Conservation (phyloP, 2,888 invertebrate species). For the Crocallis elinguaria region DNA sequence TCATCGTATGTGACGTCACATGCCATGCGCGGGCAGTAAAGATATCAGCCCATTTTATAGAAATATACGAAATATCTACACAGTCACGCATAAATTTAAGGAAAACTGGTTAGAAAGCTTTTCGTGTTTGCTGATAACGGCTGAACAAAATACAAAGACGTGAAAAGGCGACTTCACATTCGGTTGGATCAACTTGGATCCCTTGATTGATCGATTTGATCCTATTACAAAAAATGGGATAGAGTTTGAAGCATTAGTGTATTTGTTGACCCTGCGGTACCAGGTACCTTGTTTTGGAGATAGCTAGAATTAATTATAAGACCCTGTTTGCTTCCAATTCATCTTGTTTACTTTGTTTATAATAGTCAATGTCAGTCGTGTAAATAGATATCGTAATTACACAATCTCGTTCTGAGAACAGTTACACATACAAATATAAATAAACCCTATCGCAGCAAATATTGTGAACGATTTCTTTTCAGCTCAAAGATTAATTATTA, state of each 20-base stretch:
- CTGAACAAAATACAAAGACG: background rate
- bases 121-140: background rate
- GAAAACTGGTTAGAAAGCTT: too few species aligned
- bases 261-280: too few species aligned
- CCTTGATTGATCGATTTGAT: too few species aligned
- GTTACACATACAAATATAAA: background rate
- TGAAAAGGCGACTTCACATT: background rate
- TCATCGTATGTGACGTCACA: too few species aligned
- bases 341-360: constrained; percentile 27
- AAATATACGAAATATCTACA: background rate
- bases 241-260: too few species aligned
- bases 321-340: constrained; percentile 35
- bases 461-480: background rate
- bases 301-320: constrained; percentile 32
- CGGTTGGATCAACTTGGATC: background rate
- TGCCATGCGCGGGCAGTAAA: too few species aligned
- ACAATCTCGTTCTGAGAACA: constrained; percentile 29
- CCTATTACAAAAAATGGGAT: too few species aligned
- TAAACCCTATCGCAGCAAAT: constrained; percentile 1
- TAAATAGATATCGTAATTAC: constrained; percentile 43
- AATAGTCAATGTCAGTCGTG: constrained; percentile 29
- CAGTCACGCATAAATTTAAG: background rate
- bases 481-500: background rate
- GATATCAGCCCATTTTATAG: background rate
- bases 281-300: too few species aligned